Conservation (phyloP, 1,140 invertebrate species). For the Megathymus violae region DNA sequence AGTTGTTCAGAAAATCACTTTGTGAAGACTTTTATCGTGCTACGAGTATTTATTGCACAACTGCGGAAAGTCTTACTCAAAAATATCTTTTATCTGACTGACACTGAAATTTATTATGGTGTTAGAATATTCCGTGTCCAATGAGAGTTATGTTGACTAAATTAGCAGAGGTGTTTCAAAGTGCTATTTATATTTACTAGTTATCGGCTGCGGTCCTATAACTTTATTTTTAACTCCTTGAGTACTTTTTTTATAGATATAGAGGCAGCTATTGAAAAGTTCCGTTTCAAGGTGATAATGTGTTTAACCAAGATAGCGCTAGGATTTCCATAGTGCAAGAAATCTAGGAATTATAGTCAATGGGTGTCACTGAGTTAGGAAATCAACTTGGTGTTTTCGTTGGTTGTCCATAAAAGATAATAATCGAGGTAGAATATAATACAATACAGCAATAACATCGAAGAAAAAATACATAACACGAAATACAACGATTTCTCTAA, state of each 20-base stretch:
- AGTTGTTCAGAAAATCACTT: slow-evolving; percentile 33
- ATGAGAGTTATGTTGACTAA: slow-evolving; percentile 2
- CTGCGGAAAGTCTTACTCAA: slow-evolving; percentile 21
- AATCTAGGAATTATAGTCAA: background rate
- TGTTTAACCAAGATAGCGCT: background rate
- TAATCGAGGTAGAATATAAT: background rate
- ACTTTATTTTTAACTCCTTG: background rate
- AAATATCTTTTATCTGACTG: slow-evolving; percentile 25
- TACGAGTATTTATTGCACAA: slow-evolving; percentile 36
- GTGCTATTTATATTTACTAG: background rate
- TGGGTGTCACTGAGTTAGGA: background rate
- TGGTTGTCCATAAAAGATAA: background rate
- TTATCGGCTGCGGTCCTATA: background rate
- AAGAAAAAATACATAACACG: too few species aligned
- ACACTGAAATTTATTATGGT: slow-evolving; percentile 13
- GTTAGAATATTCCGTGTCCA: slow-evolving; percentile 2
- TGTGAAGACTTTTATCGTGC: slow-evolving; percentile 35
- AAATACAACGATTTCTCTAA: slow-evolving; percentile 5
- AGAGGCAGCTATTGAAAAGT: too few species aligned
- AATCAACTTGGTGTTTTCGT: background rate
- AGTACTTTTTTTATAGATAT: background rate
- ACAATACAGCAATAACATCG: too few species aligned
- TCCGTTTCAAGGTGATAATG: too few species aligned
- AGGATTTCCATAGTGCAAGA: background rate
- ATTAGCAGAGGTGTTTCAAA: slow-evolving; percentile 12